Conservation (phyloP, 2,888 invertebrate genomes). For the Polyommatus iphigenia region DNA sequence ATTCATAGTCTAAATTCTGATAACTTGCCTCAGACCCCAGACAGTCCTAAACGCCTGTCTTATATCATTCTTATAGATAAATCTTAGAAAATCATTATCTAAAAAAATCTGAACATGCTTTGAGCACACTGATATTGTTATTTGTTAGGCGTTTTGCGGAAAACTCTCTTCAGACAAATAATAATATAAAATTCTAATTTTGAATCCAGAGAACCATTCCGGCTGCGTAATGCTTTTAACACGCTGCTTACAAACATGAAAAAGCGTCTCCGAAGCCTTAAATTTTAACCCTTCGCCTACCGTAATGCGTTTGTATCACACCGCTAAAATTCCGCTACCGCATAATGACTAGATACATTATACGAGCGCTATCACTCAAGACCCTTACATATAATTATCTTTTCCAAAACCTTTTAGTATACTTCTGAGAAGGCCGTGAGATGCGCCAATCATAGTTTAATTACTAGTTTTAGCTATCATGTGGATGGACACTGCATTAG, state of each 20-base stretch:
- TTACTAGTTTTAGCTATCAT: conserved; percentile 75
- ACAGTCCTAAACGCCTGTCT: too few species aligned
- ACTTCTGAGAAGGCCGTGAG: conserved; percentile 76
- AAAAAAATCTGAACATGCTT: too few species aligned
- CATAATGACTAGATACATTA: conserved; percentile 66
- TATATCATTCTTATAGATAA: too few species aligned
- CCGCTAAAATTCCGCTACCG: conserved; percentile 56
- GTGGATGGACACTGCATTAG: conserved; percentile 62
- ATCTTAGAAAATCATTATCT: too few species aligned
- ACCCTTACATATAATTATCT: conserved; percentile 72
- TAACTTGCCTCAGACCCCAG: too few species aligned
- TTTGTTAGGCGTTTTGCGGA: too few species aligned
- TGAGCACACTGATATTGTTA: too few species aligned
- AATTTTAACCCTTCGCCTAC: background rate
- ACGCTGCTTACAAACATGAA: background rate
- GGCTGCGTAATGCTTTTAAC: too few species aligned
- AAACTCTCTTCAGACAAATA: too few species aligned
- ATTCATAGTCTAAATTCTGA: too few species aligned
- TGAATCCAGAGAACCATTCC: too few species aligned
- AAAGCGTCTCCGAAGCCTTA: background rate
- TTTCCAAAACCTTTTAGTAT: conserved; percentile 78
- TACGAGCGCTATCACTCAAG: conserved; percentile 58
- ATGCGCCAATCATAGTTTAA: conserved; percentile 68
- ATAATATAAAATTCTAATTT: too few species aligned
- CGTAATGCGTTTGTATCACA: conserved; percentile 42